Percentiles rank a stretch among this genome's conserved stretches.
phyloP scores from a whole-genome alignment of 2,797 vertebrate species.

The Glossophaga mutica region DNA sequence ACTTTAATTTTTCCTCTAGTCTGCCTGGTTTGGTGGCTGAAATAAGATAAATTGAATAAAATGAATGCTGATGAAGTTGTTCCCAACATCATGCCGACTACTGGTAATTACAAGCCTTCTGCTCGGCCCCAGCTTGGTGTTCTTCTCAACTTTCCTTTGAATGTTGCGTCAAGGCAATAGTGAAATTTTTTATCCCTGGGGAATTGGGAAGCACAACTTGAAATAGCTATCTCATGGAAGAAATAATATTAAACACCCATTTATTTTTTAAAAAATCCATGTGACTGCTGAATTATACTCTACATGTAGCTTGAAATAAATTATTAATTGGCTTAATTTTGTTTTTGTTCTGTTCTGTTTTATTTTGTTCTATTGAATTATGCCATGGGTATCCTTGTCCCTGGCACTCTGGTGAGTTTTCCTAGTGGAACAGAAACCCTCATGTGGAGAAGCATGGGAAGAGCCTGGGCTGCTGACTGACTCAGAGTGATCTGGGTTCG shows the following conservation, averaged over 20 bases:
- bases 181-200: not conserved
- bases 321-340: not conserved
- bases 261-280: not conserved
- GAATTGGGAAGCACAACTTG: not conserved
- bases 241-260: not conserved
- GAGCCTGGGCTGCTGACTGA: not conserved
- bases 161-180: not conserved
- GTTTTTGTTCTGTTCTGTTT: not conserved
- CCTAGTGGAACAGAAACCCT: not conserved
- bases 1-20: not conserved
- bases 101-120: not conserved
- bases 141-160: not conserved
- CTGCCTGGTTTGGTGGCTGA: not conserved
- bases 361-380: not conserved
- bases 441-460: not conserved
- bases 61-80: not conserved
- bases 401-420: not conserved
- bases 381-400: not conserved
- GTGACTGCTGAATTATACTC: not conserved
- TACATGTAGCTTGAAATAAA: not conserved
- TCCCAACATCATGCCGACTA: not conserved
- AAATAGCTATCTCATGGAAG: not conserved
- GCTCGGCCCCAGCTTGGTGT: not conserved
- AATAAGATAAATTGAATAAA: not conserved
- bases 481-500: not conserved